Evolutionary conservation across 1,140 invertebrate species (phyloP).

Genomic region (Drosophila bocqueti): DNA sequence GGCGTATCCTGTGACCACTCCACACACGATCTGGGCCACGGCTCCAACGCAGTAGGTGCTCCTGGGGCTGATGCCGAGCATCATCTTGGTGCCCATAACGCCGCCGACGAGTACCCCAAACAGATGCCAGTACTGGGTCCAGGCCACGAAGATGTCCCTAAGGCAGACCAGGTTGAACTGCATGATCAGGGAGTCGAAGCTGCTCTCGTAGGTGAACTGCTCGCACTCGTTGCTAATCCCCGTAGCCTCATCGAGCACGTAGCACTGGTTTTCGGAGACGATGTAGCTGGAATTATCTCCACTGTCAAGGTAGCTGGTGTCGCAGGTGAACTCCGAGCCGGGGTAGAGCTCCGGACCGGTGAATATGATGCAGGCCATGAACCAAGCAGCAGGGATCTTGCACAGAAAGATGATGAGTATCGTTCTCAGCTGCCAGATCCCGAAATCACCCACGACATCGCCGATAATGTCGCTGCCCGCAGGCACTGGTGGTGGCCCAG

Average conservation of each 20-base stretch:
- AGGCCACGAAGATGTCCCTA: constrained; percentile 84
- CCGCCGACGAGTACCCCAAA: constrained; percentile 85
- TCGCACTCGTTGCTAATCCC: constrained; percentile 59
- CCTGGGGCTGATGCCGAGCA: constrained; percentile 82
- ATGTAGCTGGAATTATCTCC: constrained; percentile 39
- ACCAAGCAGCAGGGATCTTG: constrained; percentile 85
- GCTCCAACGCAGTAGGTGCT: constrained; percentile 82
- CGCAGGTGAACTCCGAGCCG: constrained; percentile 65
- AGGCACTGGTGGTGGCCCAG: constrained; percentile 13
- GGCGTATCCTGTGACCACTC: constrained; percentile 82
- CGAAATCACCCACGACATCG: constrained; percentile 82
- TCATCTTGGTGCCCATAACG: constrained; percentile 82
- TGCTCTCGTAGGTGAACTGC: constrained; percentile 64
- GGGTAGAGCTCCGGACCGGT: constrained; percentile 80
- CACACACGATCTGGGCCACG: constrained; percentile 79
- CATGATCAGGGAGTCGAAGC: constrained; percentile 81
- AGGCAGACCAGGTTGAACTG: constrained; percentile 85
- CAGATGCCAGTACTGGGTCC: constrained; percentile 85
- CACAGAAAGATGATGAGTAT: constrained; percentile 84
- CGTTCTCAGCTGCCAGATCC: constrained; percentile 84
- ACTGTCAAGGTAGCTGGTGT: constrained; percentile 46
- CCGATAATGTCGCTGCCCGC: constrained; percentile 70
- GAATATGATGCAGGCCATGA: constrained; percentile 85
- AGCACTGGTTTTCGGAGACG: constrained; percentile 66
- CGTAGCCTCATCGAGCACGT: constrained; percentile 50